Evolutionary conservation across 2,113 vertebrate genomes (phyloP).

Genomic region (Cromileptes altivelis): DNA sequence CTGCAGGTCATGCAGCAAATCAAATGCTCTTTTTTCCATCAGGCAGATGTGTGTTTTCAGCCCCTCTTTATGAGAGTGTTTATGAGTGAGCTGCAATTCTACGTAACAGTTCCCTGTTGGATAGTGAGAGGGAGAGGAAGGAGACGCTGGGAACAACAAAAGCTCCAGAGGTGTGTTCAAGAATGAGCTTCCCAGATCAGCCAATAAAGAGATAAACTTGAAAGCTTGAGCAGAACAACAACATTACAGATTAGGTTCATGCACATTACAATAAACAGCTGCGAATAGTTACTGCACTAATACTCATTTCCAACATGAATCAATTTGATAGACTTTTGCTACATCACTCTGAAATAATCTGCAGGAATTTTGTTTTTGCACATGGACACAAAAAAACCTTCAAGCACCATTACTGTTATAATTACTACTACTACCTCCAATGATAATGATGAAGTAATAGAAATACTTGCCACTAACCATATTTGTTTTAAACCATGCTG

Average conservation of each 20-base stretch:
- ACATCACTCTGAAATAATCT: background rate
- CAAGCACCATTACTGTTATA: background rate
- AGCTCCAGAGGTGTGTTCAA: background rate
- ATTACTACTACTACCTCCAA: background rate
- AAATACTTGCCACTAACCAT: background rate
- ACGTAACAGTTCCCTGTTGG: conserved; percentile 21
- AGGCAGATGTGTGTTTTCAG: conserved; percentile 10
- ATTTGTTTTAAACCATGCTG: conserved; percentile 2
- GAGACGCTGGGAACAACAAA: background rate
- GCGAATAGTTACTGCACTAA: background rate
- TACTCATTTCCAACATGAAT: background rate
- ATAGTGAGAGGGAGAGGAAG: background rate
- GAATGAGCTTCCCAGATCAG: background rate
- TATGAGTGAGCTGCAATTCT: conserved; percentile 30
- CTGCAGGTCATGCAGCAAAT: background rate
- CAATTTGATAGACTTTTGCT: conserved; percentile 2
- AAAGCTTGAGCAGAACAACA: background rate
- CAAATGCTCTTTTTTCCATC: background rate
- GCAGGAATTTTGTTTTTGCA: background rate
- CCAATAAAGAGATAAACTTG: background rate
- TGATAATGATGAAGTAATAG: background rate
- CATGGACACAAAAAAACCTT: background rate
- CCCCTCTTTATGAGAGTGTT: conserved; percentile 13
- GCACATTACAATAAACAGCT: background rate
- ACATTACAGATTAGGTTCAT: background rate